These are phyloP conservation scores for Hypothenemus hampei DNA, from an alignment of 1,140 invertebrate species.

Conservation along the genomic window DNA sequence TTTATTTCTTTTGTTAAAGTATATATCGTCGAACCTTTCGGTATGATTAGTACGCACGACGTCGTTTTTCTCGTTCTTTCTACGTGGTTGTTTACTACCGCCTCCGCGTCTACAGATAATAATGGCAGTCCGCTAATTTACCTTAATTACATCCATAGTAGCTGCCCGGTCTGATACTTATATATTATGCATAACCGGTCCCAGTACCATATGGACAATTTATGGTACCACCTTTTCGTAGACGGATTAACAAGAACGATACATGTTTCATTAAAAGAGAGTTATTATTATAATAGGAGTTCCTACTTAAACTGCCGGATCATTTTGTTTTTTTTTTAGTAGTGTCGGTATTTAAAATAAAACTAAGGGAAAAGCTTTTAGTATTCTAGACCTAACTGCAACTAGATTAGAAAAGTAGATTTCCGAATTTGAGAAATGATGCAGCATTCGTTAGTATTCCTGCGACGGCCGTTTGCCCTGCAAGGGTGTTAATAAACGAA, in stretches of 20 bases:
- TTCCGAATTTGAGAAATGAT: constrained; percentile 26
- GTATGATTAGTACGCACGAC: constrained; percentile 26
- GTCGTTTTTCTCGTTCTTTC: constrained; percentile 23
- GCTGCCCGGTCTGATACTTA: constrained; percentile 14
- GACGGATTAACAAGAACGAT: not conserved
- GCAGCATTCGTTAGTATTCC: constrained; percentile 17
- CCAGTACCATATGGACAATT: constrained; percentile 28
- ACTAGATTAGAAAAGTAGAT: constrained; percentile 25
- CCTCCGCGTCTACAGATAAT: constrained; percentile 25
- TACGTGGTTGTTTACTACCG: constrained; percentile 16
- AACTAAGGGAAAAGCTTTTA: not conserved
- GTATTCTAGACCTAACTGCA: constrained; percentile 2
- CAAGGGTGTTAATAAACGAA: constrained; percentile 25
- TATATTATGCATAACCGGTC: constrained; percentile 27
- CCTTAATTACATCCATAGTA: constrained; percentile 28
- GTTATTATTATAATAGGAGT: too few relatives aligned
- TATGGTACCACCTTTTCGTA: constrained; percentile 17
- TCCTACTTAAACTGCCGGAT: too few relatives aligned
- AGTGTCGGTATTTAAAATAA: not conserved
- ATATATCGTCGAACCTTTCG: not conserved
- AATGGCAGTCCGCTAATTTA: constrained; percentile 27
- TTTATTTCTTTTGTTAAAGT: not conserved
- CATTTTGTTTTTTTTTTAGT: too few relatives aligned
- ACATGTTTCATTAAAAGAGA: too few relatives aligned
- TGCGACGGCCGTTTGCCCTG: not conserved